Evolutionary conservation across 1,140 invertebrate genomes (phyloP).

Genomic region (Lordiphosa clarofinis): DNA sequence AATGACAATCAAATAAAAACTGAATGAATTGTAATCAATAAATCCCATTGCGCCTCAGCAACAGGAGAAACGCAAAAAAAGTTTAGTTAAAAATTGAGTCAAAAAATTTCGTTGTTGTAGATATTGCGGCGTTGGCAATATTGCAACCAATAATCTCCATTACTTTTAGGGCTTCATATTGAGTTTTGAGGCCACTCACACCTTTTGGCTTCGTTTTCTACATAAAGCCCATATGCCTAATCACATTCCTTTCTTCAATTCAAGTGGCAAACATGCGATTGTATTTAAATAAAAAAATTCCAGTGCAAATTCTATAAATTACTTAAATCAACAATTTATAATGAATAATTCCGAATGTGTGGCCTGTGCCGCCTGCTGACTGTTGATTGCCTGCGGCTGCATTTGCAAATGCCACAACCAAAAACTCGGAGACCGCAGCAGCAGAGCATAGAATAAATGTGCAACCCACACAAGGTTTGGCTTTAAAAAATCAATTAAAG

Average conservation of each 20-base stretch:
- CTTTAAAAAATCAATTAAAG: conserved; percentile 65
- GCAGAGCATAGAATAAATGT: conserved; percentile 7
- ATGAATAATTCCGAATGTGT: conserved; percentile 50
- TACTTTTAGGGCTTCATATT: no score
- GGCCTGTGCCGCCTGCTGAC: conserved; percentile 9
- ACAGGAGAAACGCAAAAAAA: no score
- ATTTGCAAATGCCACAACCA: conserved; percentile 18
- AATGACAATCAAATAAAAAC: no score
- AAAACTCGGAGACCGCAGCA: conserved; percentile 18
- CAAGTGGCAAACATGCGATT: conserved; percentile 7
- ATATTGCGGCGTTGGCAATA: no score
- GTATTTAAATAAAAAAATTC: conserved; percentile 25
- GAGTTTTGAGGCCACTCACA: no score
- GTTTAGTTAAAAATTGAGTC: no score
- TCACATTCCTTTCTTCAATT: conserved; percentile 7
- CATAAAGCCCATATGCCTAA: no score
- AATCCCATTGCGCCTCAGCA: no score
- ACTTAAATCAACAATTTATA: conserved; percentile 51
- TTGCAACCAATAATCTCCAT: no score
- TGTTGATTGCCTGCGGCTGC: conserved; percentile 44
- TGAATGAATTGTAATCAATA: no score
- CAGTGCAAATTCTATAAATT: conserved; percentile 58
- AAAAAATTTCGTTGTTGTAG: no score
- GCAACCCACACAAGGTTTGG: conserved; percentile 35
- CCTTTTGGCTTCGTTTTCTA: no score